Percentiles rank a stretch among this genome's conserved stretches.
Evolutionary conservation across 2,113 vertebrate species (phyloP).

Genomic region (Triplophysa tibetana): DNA sequence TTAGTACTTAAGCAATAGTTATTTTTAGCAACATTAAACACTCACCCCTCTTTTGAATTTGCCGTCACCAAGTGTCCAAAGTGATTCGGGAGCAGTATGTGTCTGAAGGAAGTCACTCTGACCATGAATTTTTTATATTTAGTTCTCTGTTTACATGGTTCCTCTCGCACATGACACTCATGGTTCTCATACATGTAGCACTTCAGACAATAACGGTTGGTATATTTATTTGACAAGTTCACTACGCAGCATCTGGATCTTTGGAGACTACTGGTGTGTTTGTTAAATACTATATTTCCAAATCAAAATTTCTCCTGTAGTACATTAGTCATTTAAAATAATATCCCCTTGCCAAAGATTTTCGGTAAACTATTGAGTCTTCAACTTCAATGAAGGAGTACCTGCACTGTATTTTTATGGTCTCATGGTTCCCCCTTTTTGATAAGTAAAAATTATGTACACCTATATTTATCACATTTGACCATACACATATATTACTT

Average conservation of each 20-base stretch:
- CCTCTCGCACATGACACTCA: neutral
- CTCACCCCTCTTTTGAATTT: constrained; percentile 14
- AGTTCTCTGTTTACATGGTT: constrained; percentile 31
- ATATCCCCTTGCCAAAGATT: no score
- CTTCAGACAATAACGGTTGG: neutral
- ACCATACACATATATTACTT: no score
- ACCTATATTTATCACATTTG: neutral
- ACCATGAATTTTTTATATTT: neutral
- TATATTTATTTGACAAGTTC: neutral
- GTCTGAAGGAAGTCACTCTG: constrained; percentile 30
- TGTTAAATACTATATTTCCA: neutral
- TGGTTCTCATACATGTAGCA: neutral
- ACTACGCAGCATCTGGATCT: neutral
- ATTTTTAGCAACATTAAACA: neutral
- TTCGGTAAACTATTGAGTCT: neutral
- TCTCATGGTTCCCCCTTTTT: constrained; percentile 11
- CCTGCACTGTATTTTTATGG: neutral
- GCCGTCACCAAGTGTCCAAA: neutral
- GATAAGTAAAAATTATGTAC: neutral
- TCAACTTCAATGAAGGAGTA: neutral
- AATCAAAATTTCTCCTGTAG: neutral
- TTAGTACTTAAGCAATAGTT: no score
- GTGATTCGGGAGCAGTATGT: neutral
- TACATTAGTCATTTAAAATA: neutral
- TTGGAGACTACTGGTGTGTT: neutral